Conservation (phyloP, 1,140 invertebrate species). For the Uloborus diversus region DNA sequence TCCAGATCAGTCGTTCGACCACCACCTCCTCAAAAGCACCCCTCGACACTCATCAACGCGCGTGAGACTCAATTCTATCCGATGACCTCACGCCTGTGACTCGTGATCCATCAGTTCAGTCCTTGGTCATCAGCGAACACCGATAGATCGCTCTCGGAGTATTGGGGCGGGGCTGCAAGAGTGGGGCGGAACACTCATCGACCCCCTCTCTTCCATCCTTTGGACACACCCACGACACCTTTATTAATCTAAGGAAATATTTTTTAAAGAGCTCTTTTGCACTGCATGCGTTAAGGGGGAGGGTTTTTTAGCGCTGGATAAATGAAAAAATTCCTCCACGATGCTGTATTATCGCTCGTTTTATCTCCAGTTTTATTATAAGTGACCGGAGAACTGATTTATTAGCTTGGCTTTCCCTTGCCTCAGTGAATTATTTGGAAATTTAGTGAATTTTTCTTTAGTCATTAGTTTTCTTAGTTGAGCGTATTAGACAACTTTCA, state of each 20-base stretch:
- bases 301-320: neutral
- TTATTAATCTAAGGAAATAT: constrained; percentile 24
- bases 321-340: constrained; percentile 31
- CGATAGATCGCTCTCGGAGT: neutral
- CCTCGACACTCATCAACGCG: neutral
- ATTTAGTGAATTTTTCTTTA: neutral
- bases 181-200: constrained; percentile 11
- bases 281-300: neutral
- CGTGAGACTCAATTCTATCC: constrained; percentile 36
- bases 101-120: constrained; percentile 18
- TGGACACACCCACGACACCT: constrained; percentile 50
- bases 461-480: neutral
- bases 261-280: constrained; percentile 1
- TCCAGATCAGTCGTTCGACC: no score
- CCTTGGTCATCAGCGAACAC: constrained; percentile 18
- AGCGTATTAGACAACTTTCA: neutral
- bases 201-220: constrained; percentile 7
- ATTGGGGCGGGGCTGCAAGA: neutral
- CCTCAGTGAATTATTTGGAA: no score
- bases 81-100: constrained; percentile 17
- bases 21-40: neutral
- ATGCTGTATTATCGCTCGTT: neutral
- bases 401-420: no score
- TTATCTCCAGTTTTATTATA: neutral
- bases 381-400: neutral